These are phyloP conservation scores for Pipistrellus pygmaeus DNA, from an alignment of 2,797 vertebrate genomes.

Conservation along the genomic window DNA sequence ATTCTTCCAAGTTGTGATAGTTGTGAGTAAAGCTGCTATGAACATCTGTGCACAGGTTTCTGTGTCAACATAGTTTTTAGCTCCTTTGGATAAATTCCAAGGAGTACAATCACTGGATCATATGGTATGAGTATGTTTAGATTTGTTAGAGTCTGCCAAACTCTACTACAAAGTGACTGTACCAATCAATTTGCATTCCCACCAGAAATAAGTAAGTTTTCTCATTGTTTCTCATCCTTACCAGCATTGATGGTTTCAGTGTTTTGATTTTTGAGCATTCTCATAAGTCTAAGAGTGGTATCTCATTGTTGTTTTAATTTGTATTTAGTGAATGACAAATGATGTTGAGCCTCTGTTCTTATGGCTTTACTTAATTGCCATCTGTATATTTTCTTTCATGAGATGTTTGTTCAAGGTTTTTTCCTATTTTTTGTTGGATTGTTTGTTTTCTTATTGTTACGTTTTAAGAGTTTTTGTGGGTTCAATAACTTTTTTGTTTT, in stretches of 20 bases:
- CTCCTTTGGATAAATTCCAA: not conserved
- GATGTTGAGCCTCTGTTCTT: not conserved
- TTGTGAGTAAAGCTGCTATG: not conserved
- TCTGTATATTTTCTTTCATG: not conserved
- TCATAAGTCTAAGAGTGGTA: not conserved
- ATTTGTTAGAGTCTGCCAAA: not conserved
- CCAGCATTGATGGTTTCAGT: not conserved
- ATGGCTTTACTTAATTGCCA: not conserved
- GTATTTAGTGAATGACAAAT: not conserved
- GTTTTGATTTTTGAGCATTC: not conserved
- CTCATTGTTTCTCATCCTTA: not conserved
- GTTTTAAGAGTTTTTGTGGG: not conserved
- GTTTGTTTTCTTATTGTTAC: not conserved
- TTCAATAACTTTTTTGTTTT: not conserved
- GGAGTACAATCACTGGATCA: not conserved
- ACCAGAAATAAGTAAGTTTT: not conserved
- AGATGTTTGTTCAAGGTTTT: not conserved
- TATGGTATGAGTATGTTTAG: not conserved
- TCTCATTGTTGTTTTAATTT: not conserved
- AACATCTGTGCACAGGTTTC: not conserved
- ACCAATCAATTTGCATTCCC: not conserved
- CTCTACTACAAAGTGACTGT: not conserved
- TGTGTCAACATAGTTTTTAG: not conserved
- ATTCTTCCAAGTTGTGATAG: not conserved
- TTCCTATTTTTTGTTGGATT: not conserved